phyloP scores from a whole-genome alignment of 2,888 invertebrate genomes.

The Synanthedon andrenaeformis region DNA sequence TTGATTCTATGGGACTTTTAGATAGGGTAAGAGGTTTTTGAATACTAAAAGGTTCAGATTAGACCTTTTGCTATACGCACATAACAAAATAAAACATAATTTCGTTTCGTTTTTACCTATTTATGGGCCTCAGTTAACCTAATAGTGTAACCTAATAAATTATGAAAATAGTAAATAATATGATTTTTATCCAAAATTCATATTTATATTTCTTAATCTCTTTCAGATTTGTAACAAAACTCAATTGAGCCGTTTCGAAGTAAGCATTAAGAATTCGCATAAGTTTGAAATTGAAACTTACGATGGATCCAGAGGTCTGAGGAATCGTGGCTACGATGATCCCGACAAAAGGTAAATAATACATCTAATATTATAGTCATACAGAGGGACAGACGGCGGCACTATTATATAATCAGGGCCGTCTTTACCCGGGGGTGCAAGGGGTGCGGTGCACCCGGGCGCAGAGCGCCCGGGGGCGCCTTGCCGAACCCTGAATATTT shows the following conservation, averaged over 20 bases:
- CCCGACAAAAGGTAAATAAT: slow-evolving; percentile 22
- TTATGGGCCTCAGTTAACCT: no score
- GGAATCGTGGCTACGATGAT: slow-evolving; percentile 26
- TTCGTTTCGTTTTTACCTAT: no score
- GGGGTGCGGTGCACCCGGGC: no score
- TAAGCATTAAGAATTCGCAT: slow-evolving; percentile 20
- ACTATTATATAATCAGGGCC: no score
- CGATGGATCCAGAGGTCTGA: slow-evolving; percentile 29
- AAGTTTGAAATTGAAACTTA: slow-evolving; percentile 35
- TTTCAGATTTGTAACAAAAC: slow-evolving; percentile 39
- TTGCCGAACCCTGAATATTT: no score
- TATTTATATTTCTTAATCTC: background rate
- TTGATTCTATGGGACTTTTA: slow-evolving; percentile 79
- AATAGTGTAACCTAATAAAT: no score
- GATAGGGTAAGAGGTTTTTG: slow-evolving; percentile 74
- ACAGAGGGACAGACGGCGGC: no score
- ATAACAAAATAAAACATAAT: no score
- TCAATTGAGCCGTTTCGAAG: slow-evolving; percentile 17
- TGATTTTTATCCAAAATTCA: background rate
- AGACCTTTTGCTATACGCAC: background rate
- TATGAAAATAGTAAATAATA: background rate
- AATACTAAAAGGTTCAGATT: background rate
- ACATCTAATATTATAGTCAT: no score
- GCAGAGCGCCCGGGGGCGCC: no score
- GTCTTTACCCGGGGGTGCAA: no score